Conservation (phyloP, 2,113 vertebrate genomes). For the Edolisoma coerulescens region DNA sequence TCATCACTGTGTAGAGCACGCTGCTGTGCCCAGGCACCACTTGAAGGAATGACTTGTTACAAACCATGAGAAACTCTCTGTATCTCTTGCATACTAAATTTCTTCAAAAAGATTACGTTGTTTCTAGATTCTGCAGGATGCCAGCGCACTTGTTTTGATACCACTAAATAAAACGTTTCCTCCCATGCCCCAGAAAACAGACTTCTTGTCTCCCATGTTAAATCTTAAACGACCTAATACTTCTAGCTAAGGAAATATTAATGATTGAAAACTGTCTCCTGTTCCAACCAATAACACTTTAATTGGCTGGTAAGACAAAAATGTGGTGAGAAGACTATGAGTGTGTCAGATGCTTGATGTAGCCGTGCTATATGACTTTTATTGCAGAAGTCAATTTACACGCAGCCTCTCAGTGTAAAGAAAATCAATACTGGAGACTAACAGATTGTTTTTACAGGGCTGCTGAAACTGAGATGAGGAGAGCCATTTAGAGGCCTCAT, state of each 20-base stretch:
- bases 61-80: not conserved
- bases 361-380: not conserved
- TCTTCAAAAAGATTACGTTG: not conserved
- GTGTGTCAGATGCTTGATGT: not conserved
- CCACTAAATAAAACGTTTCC: not conserved
- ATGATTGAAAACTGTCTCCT: not conserved
- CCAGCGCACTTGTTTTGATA: not conserved
- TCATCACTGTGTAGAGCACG: not conserved
- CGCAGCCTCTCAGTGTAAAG: not conserved
- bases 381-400: not conserved
- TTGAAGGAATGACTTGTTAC: not conserved
- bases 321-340: not conserved
- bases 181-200: not conserved
- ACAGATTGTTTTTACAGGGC: not conserved
- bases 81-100: not conserved
- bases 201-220: not conserved
- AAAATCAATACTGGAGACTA: not conserved
- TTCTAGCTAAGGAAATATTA: not conserved
- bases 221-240: not conserved
- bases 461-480: not conserved
- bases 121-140: not conserved
- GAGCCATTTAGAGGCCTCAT: not conserved
- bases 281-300: not conserved
- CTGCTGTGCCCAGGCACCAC: not conserved
- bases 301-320: not conserved